Evolutionary conservation across 2,113 vertebrate genomes (phyloP).

Genomic region (Reinhardtius hippoglossoides): DNA sequence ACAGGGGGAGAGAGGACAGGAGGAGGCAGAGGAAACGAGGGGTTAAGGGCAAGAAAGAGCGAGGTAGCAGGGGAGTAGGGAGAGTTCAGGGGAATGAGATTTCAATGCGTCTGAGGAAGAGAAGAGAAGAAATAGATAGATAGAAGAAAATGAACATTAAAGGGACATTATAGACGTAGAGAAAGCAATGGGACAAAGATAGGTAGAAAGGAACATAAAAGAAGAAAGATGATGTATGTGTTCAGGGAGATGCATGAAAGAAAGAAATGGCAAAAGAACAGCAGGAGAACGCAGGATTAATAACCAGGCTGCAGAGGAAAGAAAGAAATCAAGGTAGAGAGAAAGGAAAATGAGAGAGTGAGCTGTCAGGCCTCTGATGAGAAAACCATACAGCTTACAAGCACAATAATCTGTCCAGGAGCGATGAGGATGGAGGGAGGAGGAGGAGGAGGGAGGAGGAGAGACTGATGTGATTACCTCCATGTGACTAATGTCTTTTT

Average conservation of each 20-base stretch:
- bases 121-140: slow-evolving; percentile 2
- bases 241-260: neutral
- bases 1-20: slow-evolving; percentile 30
- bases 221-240: neutral
- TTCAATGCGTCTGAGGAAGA: slow-evolving; percentile 52
- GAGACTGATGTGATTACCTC: slow-evolving; percentile 73
- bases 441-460: slow-evolving; percentile 18
- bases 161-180: neutral
- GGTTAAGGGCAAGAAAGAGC: slow-evolving; percentile 35
- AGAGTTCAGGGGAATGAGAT: slow-evolving; percentile 60
- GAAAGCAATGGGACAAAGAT: neutral
- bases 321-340: slow-evolving; percentile 26
- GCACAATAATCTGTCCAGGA: slow-evolving; percentile 28
- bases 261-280: slow-evolving; percentile 7
- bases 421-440: slow-evolving; percentile 25
- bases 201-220: neutral
- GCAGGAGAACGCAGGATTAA: neutral
- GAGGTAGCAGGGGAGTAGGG: slow-evolving; percentile 42
- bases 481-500: slow-evolving; percentile 82
- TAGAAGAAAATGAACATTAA: slow-evolving; percentile 6
- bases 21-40: slow-evolving; percentile 46
- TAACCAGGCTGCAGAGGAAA: slow-evolving; percentile 38
- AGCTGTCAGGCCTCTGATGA: slow-evolving; percentile 69
- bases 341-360: slow-evolving; percentile 18
- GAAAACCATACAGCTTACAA: slow-evolving; percentile 74